Evolutionary conservation across 2,797 vertebrate species (phyloP).

Genomic region (Staurois parvus): DNA sequence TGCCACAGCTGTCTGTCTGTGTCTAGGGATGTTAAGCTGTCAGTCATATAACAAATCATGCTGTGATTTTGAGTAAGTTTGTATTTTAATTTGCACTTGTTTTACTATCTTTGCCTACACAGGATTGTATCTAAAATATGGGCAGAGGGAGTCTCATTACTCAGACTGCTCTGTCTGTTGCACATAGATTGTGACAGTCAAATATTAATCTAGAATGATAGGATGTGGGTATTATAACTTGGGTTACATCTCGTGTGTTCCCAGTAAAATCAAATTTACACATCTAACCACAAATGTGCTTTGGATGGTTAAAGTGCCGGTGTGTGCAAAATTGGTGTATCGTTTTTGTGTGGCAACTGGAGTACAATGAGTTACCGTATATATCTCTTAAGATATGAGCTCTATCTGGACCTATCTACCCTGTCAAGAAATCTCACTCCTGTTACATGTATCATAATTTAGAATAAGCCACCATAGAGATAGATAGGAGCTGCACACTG

Average conservation of each 20-base stretch:
- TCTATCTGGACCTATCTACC: no score
- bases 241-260: neutral
- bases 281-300: neutral
- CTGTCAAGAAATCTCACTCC: no score
- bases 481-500: no score
- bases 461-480: no score
- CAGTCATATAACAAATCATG: conserved; percentile 6
- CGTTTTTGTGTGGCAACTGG: no score
- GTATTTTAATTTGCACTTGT: conserved; percentile 13
- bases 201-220: neutral
- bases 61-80: conserved; percentile 6
- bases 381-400: no score
- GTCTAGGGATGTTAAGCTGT: conserved; percentile 8
- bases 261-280: neutral
- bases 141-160: neutral
- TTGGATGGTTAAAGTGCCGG: neutral
- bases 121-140: neutral
- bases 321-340: neutral
- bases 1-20: neutral
- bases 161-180: neutral
- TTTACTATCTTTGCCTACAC: neutral
- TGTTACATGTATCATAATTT: no score
- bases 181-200: neutral
- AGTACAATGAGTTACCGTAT: neutral
- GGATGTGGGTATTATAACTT: neutral